Evolutionary conservation across 2,888 invertebrate species (phyloP), one percentile per base, ranked within the genome.

Genomic region (Poecilus cupreus): DNA sequence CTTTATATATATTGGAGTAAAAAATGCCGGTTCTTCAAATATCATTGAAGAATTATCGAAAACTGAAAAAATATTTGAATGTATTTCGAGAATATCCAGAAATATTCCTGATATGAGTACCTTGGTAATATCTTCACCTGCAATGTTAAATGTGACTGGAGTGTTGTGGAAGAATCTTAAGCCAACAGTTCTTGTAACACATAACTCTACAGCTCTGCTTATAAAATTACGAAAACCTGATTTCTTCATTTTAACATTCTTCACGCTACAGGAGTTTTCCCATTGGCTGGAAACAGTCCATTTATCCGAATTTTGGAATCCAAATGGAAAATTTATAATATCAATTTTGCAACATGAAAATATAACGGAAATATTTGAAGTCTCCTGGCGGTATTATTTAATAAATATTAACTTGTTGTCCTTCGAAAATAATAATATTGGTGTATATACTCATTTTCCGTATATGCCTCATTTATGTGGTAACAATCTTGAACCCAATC

Each of bases 231-330:
- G 18, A 76, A 32, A 32, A 37, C 18, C 24, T 37, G 76, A 76
- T 32, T 24, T 32, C 6, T 78, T 46, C 24, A 46, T 64, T 22
- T 26, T 64, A 39, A 13, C 64, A 13, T 57, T 64, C 8, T 16
- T 16, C 4, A 78, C 16, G 22, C 5, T 64, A 5, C 16, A 60
- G 8, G 46, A 64, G 26, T 64, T 78, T 26, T n/a, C 32, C 10
- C 2, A 64, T 0, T 78, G 78, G 78, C 10, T 78, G 3, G 46
- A 24, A 26, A 22, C 22, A 5, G 43, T 26, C 3, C 22, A 43
- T 24, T 43, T 20, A 49, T 26, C 11, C 8, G 43, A 49, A 16
- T 78, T 75, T 26, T 81, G 75, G 81, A 81, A 81, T 8, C 81
- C 81, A 8, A 43, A 20, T 49, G 75, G 43, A 43, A 60, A 75